phyloP scores from a whole-genome alignment of 2,888 invertebrate species.

The Trilocha varians region DNA sequence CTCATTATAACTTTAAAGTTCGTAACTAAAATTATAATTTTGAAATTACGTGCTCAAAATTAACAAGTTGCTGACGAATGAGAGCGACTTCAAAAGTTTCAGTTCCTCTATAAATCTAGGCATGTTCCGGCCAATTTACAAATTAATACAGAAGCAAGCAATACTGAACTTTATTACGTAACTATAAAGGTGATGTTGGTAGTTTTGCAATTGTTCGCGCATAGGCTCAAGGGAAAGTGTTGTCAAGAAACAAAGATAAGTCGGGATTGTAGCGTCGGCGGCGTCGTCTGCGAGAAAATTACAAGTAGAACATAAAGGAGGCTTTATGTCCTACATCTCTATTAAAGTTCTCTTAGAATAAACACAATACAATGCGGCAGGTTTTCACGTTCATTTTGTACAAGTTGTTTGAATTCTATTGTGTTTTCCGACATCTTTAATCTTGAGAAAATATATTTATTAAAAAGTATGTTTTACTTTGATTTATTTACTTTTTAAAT shows the following conservation, averaged over 20 bases:
- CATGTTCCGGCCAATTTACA: conserved; percentile 21
- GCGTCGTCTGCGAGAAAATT: conserved; percentile 56
- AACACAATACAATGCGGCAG: conserved; percentile 1
- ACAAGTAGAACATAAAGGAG: conserved; percentile 51
- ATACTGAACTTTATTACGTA: conserved; percentile 17
- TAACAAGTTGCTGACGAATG: conserved; percentile 23
- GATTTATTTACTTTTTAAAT: too few relatives aligned
- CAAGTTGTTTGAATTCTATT: too few relatives aligned
- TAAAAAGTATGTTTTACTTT: too few relatives aligned
- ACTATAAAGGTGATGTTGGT: conserved; percentile 16
- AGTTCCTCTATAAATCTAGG: conserved; percentile 56
- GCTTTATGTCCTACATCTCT: conserved; percentile 34
- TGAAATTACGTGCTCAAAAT: neutral
- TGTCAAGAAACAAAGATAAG: conserved; percentile 67
- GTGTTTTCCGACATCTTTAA: too few relatives aligned
- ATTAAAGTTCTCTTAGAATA: conserved; percentile 23
- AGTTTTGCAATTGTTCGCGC: conserved; percentile 22
- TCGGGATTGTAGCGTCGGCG: conserved; percentile 61
- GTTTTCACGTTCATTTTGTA: too few relatives aligned
- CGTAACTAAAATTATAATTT: neutral
- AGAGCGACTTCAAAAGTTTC: conserved; percentile 59
- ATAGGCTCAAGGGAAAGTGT: conserved; percentile 60
- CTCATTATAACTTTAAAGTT: too few relatives aligned
- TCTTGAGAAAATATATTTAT: too few relatives aligned
- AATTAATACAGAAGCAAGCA: neutral